Percentiles rank a stretch among this genome's conserved stretches.
Conservation (phyloP, 2,888 invertebrate genomes). For the Andrena chrysosceles region DNA sequence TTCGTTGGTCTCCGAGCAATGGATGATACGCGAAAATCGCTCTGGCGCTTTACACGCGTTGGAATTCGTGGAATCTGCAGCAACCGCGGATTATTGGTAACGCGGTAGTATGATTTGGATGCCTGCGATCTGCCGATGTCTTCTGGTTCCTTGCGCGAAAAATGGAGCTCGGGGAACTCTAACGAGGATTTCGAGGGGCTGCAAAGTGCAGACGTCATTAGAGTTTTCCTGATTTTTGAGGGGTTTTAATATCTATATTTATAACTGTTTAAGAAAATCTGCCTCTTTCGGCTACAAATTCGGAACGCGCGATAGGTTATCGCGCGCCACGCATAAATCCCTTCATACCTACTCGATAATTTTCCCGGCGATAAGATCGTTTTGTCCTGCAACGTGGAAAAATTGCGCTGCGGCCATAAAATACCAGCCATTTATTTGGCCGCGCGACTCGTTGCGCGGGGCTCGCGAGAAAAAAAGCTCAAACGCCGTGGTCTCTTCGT, state of each 20-base stretch:
- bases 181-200: neutral
- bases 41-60: conserved; percentile 13
- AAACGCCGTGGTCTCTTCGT: conserved; percentile 51
- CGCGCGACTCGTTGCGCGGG: neutral
- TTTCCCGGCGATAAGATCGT: conserved; percentile 23
- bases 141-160: neutral
- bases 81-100: conserved; percentile 24
- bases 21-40: conserved; percentile 45
- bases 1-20: conserved; percentile 41
- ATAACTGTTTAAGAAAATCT: too few relatives aligned
- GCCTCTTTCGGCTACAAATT: too few relatives aligned
- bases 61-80: conserved; percentile 29
- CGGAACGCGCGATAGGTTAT: neutral
- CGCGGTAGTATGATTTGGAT: conserved; percentile 29
- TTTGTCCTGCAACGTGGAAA: conserved; percentile 1
- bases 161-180: neutral
- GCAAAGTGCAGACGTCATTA: too few relatives aligned
- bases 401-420: conserved; percentile 5
- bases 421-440: conserved; percentile 43
- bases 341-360: conserved; percentile 29
- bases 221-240: too few relatives aligned
- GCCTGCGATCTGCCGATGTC: neutral
- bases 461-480: conserved; percentile 50
- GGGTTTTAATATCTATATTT: too few relatives aligned
- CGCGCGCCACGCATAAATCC: neutral